phyloP scores from a whole-genome alignment of 2,113 vertebrate genomes.

The Canis aureus region DNA sequence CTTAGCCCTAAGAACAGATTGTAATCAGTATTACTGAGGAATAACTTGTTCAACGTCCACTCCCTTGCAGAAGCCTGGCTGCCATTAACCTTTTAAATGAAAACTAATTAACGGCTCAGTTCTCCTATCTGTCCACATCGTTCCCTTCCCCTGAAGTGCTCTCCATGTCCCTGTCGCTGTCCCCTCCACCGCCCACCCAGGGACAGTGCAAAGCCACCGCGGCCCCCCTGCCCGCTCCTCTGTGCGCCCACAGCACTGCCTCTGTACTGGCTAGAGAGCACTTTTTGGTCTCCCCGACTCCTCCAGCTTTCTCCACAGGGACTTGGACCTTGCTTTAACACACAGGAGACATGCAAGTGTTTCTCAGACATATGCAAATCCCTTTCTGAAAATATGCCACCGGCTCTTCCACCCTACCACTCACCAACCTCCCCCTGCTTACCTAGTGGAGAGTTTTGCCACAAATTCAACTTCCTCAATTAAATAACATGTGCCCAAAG shows the following conservation, averaged over 20 bases:
- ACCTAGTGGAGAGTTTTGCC: neutral
- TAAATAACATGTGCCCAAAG: neutral
- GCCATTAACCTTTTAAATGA: neutral
- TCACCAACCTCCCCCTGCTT: neutral
- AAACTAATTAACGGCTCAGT: constrained; percentile 1
- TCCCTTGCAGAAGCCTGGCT: constrained; percentile 10
- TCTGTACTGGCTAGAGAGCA: neutral
- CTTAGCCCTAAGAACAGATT: neutral
- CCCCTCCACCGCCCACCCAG: neutral
- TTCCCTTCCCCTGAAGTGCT: constrained; percentile 11
- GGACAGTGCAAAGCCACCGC: neutral
- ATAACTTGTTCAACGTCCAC: neutral
- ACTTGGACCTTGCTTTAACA: neutral
- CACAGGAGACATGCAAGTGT: neutral
- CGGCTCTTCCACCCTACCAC: neutral
- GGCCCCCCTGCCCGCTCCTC: no score
- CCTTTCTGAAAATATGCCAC: constrained; percentile 35
- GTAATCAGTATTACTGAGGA: neutral
- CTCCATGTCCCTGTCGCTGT: neutral
- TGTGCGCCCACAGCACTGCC: neutral
- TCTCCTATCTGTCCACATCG: neutral
- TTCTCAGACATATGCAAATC: neutral
- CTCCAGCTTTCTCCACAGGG: neutral
- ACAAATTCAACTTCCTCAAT: constrained; percentile 32
- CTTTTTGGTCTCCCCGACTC: neutral